Evolutionary conservation across 1,140 invertebrate species (phyloP).

Genomic region (Hyphantria cunea): DNA sequence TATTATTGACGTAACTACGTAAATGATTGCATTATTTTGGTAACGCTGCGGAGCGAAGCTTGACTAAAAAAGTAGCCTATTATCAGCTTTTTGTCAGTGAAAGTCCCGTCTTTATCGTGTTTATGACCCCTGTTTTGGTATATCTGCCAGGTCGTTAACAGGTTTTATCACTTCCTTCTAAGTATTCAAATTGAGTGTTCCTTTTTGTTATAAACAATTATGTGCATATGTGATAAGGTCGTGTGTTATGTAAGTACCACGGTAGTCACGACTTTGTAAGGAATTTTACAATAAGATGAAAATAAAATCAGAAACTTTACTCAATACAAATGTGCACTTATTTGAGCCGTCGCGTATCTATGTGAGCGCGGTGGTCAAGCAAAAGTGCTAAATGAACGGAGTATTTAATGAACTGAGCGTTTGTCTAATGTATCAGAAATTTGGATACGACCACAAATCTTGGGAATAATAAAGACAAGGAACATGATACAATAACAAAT

Average conservation of each 20-base stretch:
- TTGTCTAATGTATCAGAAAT: constrained; percentile 36
- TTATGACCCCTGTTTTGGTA: too few species aligned
- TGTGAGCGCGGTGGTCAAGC: constrained; percentile 57
- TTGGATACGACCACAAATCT: too few species aligned
- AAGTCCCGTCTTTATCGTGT: too few species aligned
- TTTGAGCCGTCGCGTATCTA: constrained; percentile 55
- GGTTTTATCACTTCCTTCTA: constrained; percentile 53
- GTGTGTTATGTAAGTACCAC: constrained; percentile 10
- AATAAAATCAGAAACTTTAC: too few species aligned
- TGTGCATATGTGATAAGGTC: constrained; percentile 27
- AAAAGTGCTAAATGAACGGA: constrained; percentile 51
- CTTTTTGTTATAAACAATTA: constrained; percentile 40
- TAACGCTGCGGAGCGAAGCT: too few species aligned
- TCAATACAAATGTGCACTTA: constrained; percentile 45
- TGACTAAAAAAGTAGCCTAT: too few species aligned
- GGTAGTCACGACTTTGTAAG: constrained; percentile 9
- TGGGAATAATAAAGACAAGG: too few species aligned
- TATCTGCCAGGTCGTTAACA: constrained; percentile 44
- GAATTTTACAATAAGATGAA: constrained; percentile 5
- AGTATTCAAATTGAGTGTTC: constrained; percentile 37
- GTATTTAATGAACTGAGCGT: constrained; percentile 38
- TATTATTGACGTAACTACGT: too few species aligned
- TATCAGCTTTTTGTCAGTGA: too few species aligned
- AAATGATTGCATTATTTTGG: too few species aligned
- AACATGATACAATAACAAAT: too few species aligned